phyloP scores from a whole-genome alignment of 2,888 invertebrate species.

The Macroteleia sp. region DNA sequence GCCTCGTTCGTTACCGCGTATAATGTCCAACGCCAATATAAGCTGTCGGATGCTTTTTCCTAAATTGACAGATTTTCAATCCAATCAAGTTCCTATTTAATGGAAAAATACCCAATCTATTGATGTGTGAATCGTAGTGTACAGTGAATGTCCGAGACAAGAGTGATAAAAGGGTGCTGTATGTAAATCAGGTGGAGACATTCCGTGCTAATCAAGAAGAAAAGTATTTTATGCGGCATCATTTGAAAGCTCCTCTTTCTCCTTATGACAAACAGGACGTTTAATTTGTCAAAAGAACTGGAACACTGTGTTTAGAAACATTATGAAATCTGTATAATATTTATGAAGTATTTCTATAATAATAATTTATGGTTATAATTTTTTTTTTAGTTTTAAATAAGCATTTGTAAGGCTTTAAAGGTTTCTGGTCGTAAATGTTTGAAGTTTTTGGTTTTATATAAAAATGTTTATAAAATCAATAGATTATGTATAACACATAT shows the following conservation, averaged over 20 bases:
- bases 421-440: no score
- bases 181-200: constrained; percentile 61
- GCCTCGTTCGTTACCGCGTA: constrained; percentile 75
- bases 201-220: constrained; percentile 49
- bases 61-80: constrained; percentile 84
- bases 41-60: constrained; percentile 82
- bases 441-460: no score
- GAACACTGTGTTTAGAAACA: no score
- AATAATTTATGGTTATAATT: no score
- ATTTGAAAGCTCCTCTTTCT: constrained; percentile 36
- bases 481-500: no score
- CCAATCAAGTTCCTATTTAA: constrained; percentile 83
- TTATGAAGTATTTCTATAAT: no score
- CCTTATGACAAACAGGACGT: constrained; percentile 39
- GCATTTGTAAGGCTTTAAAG: no score
- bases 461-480: no score
- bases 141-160: constrained; percentile 58
- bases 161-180: constrained; percentile 58
- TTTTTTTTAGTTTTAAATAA: no score
- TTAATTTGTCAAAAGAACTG: constrained; percentile 36
- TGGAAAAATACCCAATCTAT: constrained; percentile 82
- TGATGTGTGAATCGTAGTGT: constrained; percentile 73
- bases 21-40: constrained; percentile 82
- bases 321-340: no score
- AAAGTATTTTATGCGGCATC: constrained; percentile 44